phyloP scores from a whole-genome alignment of 2,888 invertebrate species.

The Atethmia centrago region DNA sequence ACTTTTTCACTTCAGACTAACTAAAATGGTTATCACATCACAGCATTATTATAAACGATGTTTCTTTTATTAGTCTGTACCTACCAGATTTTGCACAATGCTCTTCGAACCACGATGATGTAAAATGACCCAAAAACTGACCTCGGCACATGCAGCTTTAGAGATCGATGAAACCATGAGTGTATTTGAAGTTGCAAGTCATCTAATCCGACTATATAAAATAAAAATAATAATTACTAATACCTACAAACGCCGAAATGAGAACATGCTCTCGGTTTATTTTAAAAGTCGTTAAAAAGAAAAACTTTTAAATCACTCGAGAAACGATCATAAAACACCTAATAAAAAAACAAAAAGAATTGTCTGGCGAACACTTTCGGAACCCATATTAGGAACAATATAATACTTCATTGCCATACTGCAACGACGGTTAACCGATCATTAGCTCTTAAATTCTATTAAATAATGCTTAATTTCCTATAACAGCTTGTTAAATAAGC shows the following conservation, averaged over 20 bases:
- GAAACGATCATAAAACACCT: background rate
- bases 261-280: background rate
- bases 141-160: background rate
- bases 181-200: background rate
- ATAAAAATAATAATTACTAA: background rate
- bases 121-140: background rate
- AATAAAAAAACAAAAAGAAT: constrained; percentile 24
- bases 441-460: background rate
- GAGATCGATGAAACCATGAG: background rate
- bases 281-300: background rate
- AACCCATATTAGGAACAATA: constrained; percentile 33
- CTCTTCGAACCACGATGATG: background rate
- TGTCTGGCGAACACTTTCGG: constrained; percentile 5
- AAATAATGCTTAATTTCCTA: constrained; percentile 27
- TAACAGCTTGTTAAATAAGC: background rate
- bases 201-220: background rate
- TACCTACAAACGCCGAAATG: no score
- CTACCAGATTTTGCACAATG: background rate
- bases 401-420: constrained; percentile 13
- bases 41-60: no score
- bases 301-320: background rate
- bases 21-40: no score
- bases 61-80: no score
- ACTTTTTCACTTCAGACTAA: no score
- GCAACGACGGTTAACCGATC: background rate